Base-by-base conservation (phyloP, 2,797 vertebrate species). In the Heliangelus exortis region DNA sequence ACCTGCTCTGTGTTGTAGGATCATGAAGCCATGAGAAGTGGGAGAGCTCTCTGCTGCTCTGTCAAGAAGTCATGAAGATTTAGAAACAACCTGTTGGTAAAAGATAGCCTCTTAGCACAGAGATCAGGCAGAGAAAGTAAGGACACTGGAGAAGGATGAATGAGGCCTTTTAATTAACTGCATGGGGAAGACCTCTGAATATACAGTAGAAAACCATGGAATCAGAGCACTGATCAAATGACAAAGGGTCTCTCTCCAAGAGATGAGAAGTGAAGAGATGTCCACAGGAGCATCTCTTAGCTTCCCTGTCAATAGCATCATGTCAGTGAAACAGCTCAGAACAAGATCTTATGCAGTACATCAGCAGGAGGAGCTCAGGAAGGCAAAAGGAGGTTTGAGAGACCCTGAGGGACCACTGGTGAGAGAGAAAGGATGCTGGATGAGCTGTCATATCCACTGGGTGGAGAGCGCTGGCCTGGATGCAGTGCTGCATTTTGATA, bases 401-500 rank as follows among this genome's bases (percentile, higher is more conserved):
- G 12, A 57, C 19, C 9, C 39, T 25, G 34, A 45, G 25, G 16
- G 20, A 76, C 22, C 7, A n/a, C 5, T 0, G 0, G 6, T 25
- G 26, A 65, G 36, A 63, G 6, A 36, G 62, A 75, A 86, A 78
- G 1, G 11, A 10, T 34, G 9, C 33, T 68, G 47, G 41, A 45
- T 0, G 0, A 83, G 39, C 28, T 28, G 45, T 14, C 13, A 65
- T 43, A 82, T 16, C 14, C 41, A 29, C 18, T 48, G 34, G 21
- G 5, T 59, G 11, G 8, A 12, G 9, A 75, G 7, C 1, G 0
- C 36, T 25, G 33, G 21, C 34, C 26, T 62, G 22, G 16, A 8
- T 51, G 59, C 21, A n/a, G 59, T 10, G 6, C 7, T 8, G 21
- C 67, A 21, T 58, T n/a, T 3, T 58, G 53, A 43, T 9, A 62